Evolutionary conservation across 1,140 invertebrate species (phyloP).

Genomic region (Lutraria rhynchaena): DNA sequence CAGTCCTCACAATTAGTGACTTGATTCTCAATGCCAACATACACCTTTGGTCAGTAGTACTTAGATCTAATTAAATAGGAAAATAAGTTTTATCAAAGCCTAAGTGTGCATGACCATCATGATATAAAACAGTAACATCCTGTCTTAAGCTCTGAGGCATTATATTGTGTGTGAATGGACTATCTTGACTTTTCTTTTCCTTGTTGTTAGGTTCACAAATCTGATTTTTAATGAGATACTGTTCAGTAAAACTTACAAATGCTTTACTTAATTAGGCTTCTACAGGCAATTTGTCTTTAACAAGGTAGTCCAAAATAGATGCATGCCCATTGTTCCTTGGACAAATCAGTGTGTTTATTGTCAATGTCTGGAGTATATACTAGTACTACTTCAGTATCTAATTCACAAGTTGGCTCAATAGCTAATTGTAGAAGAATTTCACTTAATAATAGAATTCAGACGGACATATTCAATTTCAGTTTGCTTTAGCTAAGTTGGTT

Average conservation of each 20-base stretch:
- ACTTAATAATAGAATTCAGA: no score
- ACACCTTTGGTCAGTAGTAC: constrained; percentile 63
- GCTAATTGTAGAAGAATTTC: no score
- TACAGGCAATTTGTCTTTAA: constrained; percentile 1
- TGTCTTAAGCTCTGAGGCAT: constrained; percentile 34
- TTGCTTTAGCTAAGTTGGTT: neutral
- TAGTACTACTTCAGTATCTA: no score
- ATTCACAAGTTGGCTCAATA: no score
- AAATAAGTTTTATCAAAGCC: constrained; percentile 53
- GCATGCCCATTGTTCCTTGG: constrained; percentile 41
- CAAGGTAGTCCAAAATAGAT: constrained; percentile 26
- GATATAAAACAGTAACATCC: constrained; percentile 31
- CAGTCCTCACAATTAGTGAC: constrained; percentile 48
- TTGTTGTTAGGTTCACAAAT: constrained; percentile 37
- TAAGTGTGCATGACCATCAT: constrained; percentile 57
- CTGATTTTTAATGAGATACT: constrained; percentile 57
- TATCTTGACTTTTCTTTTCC: neutral
- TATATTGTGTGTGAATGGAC: constrained; percentile 18
- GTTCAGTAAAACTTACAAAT: constrained; percentile 1
- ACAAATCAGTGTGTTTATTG: constrained; percentile 11
- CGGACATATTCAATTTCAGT: no score
- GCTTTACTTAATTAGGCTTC: neutral
- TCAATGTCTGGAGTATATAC: neutral
- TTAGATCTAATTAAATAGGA: constrained; percentile 38
- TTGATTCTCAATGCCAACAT: constrained; percentile 54